Evolutionary conservation across 2,797 vertebrate genomes (phyloP).

Genomic region (Lepus townsendii): DNA sequence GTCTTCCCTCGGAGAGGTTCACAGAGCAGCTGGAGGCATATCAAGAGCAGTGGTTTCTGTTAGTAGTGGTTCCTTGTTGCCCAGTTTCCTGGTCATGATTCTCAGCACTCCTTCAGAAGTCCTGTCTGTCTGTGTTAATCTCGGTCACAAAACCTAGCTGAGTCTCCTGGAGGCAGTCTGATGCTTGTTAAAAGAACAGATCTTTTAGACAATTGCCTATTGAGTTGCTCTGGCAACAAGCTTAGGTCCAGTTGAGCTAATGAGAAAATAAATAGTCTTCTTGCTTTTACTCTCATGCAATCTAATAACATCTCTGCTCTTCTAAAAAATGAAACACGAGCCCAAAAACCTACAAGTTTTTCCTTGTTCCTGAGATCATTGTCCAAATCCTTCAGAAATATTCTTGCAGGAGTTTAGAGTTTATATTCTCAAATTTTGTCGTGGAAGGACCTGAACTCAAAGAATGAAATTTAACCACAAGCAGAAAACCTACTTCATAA

Average conservation of each 20-base stretch:
- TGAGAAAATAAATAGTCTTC: conserved; percentile 28
- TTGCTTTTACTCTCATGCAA: not conserved
- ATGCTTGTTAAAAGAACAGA: not conserved
- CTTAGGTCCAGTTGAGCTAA: not conserved
- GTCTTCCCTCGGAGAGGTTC: not conserved
- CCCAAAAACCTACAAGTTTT: not conserved
- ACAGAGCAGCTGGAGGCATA: not conserved
- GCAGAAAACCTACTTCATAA: conserved; percentile 25
- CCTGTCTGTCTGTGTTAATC: not conserved
- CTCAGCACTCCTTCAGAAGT: conserved; percentile 42
- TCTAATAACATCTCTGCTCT: not conserved
- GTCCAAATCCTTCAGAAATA: conserved; percentile 7
- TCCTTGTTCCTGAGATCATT: not conserved
- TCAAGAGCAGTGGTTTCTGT: not conserved
- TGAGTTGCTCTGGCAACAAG: not conserved
- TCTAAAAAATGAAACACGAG: not conserved
- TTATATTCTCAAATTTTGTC: conserved; percentile 8
- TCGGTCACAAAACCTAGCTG: not conserved
- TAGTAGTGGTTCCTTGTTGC: not conserved
- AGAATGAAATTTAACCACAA: conserved; percentile 35
- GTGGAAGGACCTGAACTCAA: not conserved
- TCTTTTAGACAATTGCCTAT: not conserved
- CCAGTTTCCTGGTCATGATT: not conserved
- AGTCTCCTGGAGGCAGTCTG: not conserved
- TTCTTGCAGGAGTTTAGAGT: not conserved